These are phyloP conservation scores for Piprites chloris DNA, from an alignment of 2,113 vertebrate genomes.

Conservation along the genomic window DNA sequence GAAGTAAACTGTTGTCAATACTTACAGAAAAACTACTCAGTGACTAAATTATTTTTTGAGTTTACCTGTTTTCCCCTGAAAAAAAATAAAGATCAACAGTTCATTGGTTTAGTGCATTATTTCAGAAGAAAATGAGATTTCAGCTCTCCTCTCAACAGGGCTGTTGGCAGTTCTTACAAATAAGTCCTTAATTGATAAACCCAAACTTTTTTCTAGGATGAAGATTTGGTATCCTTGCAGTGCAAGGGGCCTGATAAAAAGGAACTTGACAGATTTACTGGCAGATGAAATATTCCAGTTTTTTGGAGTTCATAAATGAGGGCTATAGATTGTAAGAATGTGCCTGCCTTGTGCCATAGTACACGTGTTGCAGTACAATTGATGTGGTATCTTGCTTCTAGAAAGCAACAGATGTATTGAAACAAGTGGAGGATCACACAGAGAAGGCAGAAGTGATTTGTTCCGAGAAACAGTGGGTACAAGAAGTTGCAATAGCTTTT, in stretches of 20 bases:
- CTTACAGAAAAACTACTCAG: not conserved
- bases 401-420: not conserved
- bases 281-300: not conserved
- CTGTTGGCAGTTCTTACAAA: not conserved
- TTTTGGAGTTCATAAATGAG: not conserved
- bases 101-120: not conserved
- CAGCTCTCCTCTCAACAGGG: not conserved
- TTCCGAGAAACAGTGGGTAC: not conserved
- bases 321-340: not conserved
- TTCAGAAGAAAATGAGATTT: not conserved
- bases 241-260: not conserved
- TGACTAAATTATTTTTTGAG: conserved; percentile 37
- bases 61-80: not conserved
- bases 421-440: not conserved
- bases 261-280: not conserved
- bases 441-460: not conserved
- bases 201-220: not conserved
- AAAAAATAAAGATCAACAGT: not conserved
- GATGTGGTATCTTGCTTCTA: not conserved
- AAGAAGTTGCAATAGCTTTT: not conserved
- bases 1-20: not conserved
- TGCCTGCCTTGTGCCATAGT: not conserved
- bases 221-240: not conserved
- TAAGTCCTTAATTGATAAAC: not conserved
- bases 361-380: not conserved